Percentiles rank a stretch among this genome's conserved stretches.
Conservation (phyloP, 2,113 vertebrate genomes). For the Centrocercus urophasianus region DNA sequence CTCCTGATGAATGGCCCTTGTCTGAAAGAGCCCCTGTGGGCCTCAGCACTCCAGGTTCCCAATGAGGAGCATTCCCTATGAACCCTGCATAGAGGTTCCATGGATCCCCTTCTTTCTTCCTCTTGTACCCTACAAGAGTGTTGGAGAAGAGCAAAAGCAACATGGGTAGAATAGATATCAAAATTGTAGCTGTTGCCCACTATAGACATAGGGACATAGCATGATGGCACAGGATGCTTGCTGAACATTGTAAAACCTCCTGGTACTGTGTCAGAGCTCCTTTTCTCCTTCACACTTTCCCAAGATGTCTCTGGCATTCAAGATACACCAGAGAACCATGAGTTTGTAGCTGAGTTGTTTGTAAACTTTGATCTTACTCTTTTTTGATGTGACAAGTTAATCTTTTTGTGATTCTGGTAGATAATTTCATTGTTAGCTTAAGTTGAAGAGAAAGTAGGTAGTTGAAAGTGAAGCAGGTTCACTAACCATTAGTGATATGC, state of each 20-base stretch:
- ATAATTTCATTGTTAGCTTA: not conserved
- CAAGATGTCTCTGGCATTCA: not conserved
- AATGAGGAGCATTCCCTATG: too few species aligned
- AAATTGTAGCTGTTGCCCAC: not conserved
- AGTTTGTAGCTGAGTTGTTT: not conserved
- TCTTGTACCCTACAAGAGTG: not conserved
- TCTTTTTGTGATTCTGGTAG: not conserved
- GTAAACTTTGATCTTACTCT: not conserved
- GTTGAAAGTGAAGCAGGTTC: not conserved
- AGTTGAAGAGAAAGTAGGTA: not conserved
- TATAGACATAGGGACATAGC: too few species aligned
- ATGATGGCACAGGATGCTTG: not conserved
- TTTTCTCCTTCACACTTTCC: not conserved
- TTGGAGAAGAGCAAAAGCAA: not conserved
- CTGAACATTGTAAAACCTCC: not conserved
- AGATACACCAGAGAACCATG: not conserved
- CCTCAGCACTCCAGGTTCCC: not conserved
- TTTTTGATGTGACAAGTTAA: not conserved
- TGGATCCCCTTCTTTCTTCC: not conserved
- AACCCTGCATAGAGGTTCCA: not conserved
- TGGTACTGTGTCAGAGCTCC: not conserved
- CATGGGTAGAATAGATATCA: not conserved
- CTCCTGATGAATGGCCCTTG: not conserved
- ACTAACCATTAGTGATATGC: not conserved
- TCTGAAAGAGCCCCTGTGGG: not conserved